Conservation (phyloP, 2,113 vertebrate species). For the Mastomys natalensis region DNA sequence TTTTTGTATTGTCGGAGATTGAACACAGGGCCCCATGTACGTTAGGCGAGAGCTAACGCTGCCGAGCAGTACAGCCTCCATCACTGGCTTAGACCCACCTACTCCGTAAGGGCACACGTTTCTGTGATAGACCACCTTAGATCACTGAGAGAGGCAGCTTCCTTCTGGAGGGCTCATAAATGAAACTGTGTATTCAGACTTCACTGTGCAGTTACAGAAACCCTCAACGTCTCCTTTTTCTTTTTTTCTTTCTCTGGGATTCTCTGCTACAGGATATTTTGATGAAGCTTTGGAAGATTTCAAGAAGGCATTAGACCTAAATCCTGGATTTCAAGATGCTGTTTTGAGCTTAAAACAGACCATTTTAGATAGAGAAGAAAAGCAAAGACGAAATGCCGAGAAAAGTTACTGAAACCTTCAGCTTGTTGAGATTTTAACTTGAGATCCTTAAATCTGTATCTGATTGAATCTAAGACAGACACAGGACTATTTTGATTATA, state of each 20-base stretch:
- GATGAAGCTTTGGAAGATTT: slow-evolving; percentile 95
- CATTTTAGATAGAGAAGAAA: slow-evolving; percentile 92
- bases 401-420: slow-evolving; percentile 83
- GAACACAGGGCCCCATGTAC: not conserved
- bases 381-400: slow-evolving; percentile 89
- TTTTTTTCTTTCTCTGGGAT: not conserved
- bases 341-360: slow-evolving; percentile 93
- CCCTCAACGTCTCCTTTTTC: slow-evolving; percentile 17
- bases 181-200: slow-evolving; percentile 26
- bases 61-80: not conserved
- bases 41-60: too few species aligned
- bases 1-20: not conserved
- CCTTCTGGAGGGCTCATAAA: not conserved
- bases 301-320: slow-evolving; percentile 92
- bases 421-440: slow-evolving; percentile 10
- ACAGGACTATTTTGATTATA: slow-evolving; percentile 39
- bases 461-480: not conserved
- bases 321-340: slow-evolving; percentile 95
- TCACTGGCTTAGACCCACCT: not conserved
- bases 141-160: not conserved
- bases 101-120: not conserved
- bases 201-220: not conserved
- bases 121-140: not conserved
- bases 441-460: not conserved
- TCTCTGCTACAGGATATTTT: slow-evolving; percentile 90